Evolutionary conservation across 2,888 invertebrate species (phyloP).

Genomic region (Eupithecia inturbata): DNA sequence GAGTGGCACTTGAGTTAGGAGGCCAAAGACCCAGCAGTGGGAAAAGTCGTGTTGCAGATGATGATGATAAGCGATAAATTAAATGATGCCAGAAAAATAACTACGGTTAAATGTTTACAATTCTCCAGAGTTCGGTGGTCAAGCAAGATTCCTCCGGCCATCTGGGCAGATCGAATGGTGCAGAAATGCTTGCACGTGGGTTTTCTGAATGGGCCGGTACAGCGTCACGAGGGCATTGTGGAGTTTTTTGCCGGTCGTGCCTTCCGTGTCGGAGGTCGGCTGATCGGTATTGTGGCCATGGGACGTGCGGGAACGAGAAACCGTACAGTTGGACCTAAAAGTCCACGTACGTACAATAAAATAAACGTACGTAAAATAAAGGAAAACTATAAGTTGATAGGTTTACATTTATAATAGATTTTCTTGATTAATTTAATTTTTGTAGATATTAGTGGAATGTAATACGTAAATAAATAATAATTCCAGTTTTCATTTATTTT

Average conservation of each 20-base stretch:
- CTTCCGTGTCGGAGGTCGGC: constrained; percentile 78
- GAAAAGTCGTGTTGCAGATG: no score
- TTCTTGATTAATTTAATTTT: neutral
- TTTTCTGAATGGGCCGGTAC: constrained; percentile 65
- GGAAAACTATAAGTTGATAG: neutral
- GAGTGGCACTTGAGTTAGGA: no score
- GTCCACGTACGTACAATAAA: neutral
- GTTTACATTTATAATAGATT: neutral
- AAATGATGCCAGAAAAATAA: neutral
- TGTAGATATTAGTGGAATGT: neutral
- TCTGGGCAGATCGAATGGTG: constrained; percentile 49
- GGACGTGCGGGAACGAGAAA: constrained; percentile 24
- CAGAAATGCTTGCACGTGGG: constrained; percentile 75
- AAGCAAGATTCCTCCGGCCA: constrained; percentile 24
- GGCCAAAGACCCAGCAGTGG: no score
- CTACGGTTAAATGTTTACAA: neutral
- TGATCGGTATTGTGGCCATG: constrained; percentile 55
- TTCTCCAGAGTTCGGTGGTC: neutral
- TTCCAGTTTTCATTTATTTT: neutral
- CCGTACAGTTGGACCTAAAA: neutral
- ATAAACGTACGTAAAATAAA: neutral
- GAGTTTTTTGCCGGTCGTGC: constrained; percentile 68
- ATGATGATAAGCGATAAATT: no score
- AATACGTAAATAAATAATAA: neutral
- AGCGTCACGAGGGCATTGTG: constrained; percentile 72